Evolutionary conservation across 2,113 vertebrate species (phyloP).

Genomic region (human (Homo sapiens)): DNA sequence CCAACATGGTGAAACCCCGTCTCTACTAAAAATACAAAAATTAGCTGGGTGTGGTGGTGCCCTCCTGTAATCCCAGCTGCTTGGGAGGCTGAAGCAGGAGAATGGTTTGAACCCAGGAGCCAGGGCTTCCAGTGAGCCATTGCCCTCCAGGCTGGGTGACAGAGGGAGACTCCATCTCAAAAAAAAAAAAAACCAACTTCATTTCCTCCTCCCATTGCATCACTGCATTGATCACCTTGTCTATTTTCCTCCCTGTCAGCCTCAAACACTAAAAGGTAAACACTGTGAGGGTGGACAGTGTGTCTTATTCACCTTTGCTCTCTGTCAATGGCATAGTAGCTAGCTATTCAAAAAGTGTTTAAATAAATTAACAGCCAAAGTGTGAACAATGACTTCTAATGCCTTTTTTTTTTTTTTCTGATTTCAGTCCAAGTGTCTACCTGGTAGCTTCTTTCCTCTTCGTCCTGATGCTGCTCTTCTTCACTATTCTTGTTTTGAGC

Average conservation of each 20-base stretch:
- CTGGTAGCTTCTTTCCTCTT: neutral
- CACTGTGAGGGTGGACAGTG: neutral
- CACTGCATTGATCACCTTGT: neutral
- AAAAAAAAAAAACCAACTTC: no score
- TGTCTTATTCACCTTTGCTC: neutral
- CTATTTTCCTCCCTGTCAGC: neutral
- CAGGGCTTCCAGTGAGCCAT: no score
- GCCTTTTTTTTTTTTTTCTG: neutral
- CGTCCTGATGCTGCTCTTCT: constrained; percentile 35
- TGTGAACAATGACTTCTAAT: neutral
- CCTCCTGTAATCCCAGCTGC: no score
- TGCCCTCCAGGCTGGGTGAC: no score
- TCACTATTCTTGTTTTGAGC: constrained; percentile 63
- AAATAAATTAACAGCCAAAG: neutral
- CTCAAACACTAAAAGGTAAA: neutral
- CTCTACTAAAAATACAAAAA: no score
- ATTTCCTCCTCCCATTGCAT: neutral
- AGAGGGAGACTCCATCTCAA: no score
- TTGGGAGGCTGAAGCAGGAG: no score
- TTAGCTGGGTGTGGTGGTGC: no score
- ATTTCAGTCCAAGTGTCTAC: constrained; percentile 65
- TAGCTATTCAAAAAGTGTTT: neutral
- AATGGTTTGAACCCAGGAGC: no score
- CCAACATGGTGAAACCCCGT: no score
- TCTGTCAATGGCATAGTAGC: neutral